Conservation (phyloP, 2,113 vertebrate genomes). For the Telmatochromis sp. region DNA sequence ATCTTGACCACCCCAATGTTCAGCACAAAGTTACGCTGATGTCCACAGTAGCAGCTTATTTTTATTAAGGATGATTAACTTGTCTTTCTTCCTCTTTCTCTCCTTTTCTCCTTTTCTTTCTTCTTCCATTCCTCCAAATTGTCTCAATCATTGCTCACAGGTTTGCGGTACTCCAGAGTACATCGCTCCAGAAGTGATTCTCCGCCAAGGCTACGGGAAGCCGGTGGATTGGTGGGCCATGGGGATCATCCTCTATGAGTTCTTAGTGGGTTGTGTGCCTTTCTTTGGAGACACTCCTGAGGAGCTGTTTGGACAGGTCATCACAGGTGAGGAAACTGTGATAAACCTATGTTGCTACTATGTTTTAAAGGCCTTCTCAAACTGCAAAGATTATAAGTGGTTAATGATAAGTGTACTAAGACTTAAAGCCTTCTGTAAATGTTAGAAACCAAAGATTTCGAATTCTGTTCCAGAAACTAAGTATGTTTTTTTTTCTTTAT, state of each 20-base stretch:
- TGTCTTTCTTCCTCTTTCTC: neutral
- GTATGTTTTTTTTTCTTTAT: neutral
- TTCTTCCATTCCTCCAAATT: neutral
- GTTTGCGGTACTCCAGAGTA: slow-evolving; percentile 95
- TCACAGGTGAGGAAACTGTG: slow-evolving; percentile 74
- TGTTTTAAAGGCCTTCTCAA: neutral
- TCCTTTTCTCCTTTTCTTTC: neutral
- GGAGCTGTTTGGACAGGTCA: slow-evolving; percentile 93
- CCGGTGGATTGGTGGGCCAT: slow-evolving; percentile 98
- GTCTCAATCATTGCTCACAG: slow-evolving; percentile 51
- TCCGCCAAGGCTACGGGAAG: slow-evolving; percentile 91
- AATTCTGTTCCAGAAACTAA: neutral
- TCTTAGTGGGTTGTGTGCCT: slow-evolving; percentile 90
- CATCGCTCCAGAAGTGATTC: slow-evolving; percentile 93
- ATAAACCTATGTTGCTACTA: neutral
- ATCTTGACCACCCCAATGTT: neutral
- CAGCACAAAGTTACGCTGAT: neutral
- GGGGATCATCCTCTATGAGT: slow-evolving; percentile 94
- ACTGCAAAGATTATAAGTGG: neutral
- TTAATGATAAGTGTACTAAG: neutral
- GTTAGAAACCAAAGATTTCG: neutral
- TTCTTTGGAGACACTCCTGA: slow-evolving; percentile 92
- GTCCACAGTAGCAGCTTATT: neutral
- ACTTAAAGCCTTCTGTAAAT: neutral
- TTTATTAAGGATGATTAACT: neutral